Evolutionary conservation across 2,888 invertebrate species (phyloP), one percentile per base, ranked within the genome.

Genomic region (Melikaiella ostensackeni): DNA sequence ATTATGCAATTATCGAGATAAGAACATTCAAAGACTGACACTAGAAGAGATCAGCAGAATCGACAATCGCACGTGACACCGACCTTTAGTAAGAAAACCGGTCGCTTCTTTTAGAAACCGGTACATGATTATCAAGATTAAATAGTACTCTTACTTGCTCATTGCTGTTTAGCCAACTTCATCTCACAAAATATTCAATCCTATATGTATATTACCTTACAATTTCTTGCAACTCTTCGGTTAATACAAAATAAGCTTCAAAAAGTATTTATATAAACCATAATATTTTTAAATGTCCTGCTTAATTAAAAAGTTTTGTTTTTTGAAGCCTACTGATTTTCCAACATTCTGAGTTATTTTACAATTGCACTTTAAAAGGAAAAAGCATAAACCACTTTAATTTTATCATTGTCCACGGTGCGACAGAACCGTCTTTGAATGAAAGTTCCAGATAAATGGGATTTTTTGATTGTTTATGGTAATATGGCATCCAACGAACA

Each of bases 51-150:
- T 19, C 46, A 46, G 30, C 11, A 70, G 9, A 33, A 46, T 55
- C 30, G 30, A n/a, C 16, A 55, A 70, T 55, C 50, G 16, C 50
- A 70, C 46, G 50, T 70, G 50, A 70, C 50, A 70, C 30, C n/a
- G 70, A 50, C 50, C 50, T 70, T 50, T 33, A 50, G 30, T 55
- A 21, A 9, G 33, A 70, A 46, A 70, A 70, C 70, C 70, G 50
- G 70, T 70, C 70, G 59, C 59, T 27, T 59, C 59, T 59, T 27
- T 59, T 16, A 50, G 50, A 70, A 70, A 70, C 70, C 70, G 70
- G 70, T 70, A 70, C 70, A 30, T n/a, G 50, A 70, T 50, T 70
- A 70, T 50, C 70, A 50, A 50, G 70, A 70, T 70, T n/a, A 50
- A 70, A 64, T 27, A 46, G n/a, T 70, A 27, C 50, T 70, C 13